Base-by-base conservation (phyloP, 2,113 vertebrate genomes). In the Tragelaphus imberbis region DNA sequence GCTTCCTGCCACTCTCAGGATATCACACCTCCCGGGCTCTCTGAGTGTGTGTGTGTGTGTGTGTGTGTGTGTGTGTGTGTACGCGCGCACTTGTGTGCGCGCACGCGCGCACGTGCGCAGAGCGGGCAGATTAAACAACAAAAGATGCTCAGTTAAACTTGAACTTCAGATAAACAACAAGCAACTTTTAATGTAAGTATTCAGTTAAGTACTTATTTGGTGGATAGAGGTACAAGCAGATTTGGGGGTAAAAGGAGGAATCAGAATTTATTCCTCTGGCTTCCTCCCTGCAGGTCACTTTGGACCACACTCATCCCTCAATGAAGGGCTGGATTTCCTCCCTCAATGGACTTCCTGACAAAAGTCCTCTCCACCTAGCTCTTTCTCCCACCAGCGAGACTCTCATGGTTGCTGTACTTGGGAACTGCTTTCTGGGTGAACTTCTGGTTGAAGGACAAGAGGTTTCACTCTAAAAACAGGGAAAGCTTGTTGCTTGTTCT, bases 21-120 rank as follows among this genome's bases (percentile, higher is more conserved):
- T 51, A 4, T 19, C 84, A 58, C 19, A 77, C 13, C n/a, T 82
- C 40, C 65, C 13, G 0, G 1, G 65, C 44, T 44, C 14, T n/a
- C 75, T 40, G 68, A 21, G n/a, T 11, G 2, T 21, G 17, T 11
- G 17, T 21, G 17, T 21, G 17, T 68, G 63, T 68, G 33, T n/a
- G 16, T n/a, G 17, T 10, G 30, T 4, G 28, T 6, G 27, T 28
- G 27, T 61, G 15, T 33, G 7, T 1, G 30, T 0, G 6, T 0
- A 6, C 44, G 6, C 44, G 6, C 44, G 44, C 5, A n/a, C n/a
- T n/a, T n/a, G n/a, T n/a, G n/a, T n/a, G 44, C 5, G 6, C 5
- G 44, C 44, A 1, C 5, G 5, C 44, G 14, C 0, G 28, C 6
- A 1, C 4, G 4, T 16, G 2, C 30, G 53, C 23, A 79, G 3